phyloP scores from a whole-genome alignment of 2,888 invertebrate genomes.

The Neocrepidodera transversa region DNA sequence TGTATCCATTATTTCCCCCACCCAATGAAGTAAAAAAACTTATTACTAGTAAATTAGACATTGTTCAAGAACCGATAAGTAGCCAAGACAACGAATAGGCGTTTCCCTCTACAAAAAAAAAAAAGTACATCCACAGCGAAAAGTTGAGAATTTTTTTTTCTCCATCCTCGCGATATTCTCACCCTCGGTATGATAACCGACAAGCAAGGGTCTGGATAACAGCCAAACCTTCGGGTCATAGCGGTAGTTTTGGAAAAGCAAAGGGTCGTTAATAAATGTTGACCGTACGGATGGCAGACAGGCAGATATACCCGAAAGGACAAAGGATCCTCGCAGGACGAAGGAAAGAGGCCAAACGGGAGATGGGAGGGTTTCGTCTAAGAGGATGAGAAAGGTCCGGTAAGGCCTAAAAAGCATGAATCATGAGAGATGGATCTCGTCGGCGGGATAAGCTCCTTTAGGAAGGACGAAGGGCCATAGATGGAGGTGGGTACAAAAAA shows the following conservation, averaged over 20 bases:
- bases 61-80: too few species aligned
- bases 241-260: conserved; percentile 33
- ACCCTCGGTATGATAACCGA: conserved; percentile 1
- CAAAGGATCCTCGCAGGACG: conserved; percentile 38
- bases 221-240: conserved; percentile 32
- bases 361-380: conserved; percentile 28
- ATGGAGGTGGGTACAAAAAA: neutral
- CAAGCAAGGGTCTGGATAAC: conserved; percentile 22
- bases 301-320: conserved; percentile 33
- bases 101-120: too few species aligned
- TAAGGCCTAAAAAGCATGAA: conserved; percentile 55
- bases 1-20: too few species aligned
- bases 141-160: too few species aligned
- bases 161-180: too few species aligned
- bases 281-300: conserved; percentile 34
- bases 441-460: conserved; percentile 56
- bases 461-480: conserved; percentile 24
- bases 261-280: conserved; percentile 42
- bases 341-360: conserved; percentile 43
- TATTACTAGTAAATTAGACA: too few species aligned
- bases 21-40: too few species aligned
- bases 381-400: conserved; percentile 55
- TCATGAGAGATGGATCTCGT: conserved; percentile 56
- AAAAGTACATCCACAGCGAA: too few species aligned
- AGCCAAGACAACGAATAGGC: too few species aligned